These are phyloP conservation scores for Megamerina dolium DNA, from an alignment of 2,888 invertebrate genomes.

Conservation along the genomic window DNA sequence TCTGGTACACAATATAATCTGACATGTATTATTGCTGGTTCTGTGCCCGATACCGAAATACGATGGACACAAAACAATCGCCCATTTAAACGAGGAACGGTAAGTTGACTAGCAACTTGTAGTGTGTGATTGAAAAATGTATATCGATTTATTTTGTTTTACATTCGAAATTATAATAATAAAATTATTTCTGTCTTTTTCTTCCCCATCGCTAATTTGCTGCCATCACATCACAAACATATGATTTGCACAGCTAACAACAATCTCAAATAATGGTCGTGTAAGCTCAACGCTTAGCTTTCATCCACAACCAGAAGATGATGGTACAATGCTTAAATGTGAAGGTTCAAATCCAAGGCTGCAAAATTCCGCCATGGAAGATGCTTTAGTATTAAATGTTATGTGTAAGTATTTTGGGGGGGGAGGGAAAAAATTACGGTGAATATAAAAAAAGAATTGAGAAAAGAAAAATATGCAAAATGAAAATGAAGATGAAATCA, in stretches of 20 bases:
- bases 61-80: constrained; percentile 79
- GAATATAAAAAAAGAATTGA: not conserved
- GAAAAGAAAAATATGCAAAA: constrained; percentile 1
- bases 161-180: too few species aligned
- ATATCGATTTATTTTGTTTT: not conserved
- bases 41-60: constrained; percentile 77
- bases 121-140: not conserved
- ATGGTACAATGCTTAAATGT: constrained; percentile 76
- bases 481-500: too few species aligned
- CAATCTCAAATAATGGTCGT: constrained; percentile 63
- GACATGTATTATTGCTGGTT: constrained; percentile 76
- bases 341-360: constrained; percentile 79
- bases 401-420: constrained; percentile 69
- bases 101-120: constrained; percentile 46
- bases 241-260: too few species aligned
- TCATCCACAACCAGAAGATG: constrained; percentile 77
- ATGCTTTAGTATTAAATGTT: constrained; percentile 75
- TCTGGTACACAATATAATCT: constrained; percentile 74
- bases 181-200: not conserved
- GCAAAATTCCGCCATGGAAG: constrained; percentile 69
- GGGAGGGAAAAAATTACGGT: not conserved
- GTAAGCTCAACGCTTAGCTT: constrained; percentile 74
- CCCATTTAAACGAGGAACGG: constrained; percentile 70
- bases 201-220: too few species aligned
- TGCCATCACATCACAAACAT: too few species aligned